These are phyloP conservation scores for Lepus timidus DNA, from an alignment of 2,113 vertebrate genomes.

Conservation along the genomic window DNA sequence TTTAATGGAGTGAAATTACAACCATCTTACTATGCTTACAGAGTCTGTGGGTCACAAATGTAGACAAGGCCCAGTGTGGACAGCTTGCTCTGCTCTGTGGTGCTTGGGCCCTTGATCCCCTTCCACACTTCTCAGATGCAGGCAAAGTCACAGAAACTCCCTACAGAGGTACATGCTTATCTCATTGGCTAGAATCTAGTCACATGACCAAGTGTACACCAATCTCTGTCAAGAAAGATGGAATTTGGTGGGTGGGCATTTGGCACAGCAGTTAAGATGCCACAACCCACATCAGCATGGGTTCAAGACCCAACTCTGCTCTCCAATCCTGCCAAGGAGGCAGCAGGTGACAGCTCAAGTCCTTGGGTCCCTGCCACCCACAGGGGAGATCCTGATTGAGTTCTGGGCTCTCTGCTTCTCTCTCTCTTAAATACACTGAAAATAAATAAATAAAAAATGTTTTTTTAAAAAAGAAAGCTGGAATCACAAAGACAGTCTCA, in stretches of 20 bases:
- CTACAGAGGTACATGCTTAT: not conserved
- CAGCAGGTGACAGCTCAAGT: too few relatives aligned
- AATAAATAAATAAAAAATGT: too few relatives aligned
- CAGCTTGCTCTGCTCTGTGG: not conserved
- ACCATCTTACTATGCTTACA: not conserved
- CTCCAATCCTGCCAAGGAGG: too few relatives aligned
- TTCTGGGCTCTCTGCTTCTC: too few relatives aligned
- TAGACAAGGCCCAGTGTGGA: not conserved
- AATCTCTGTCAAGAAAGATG: not conserved
- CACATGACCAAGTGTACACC: not conserved
- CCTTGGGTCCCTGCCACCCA: too few relatives aligned
- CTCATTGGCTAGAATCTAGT: not conserved
- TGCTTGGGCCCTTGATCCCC: not conserved
- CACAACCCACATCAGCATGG: too few relatives aligned
- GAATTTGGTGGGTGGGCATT: not conserved
- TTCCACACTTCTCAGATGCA: not conserved
- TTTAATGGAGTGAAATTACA: not conserved
- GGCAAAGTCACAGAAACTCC: conserved; percentile 28
- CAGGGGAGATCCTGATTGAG: too few relatives aligned
- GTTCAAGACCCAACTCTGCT: too few relatives aligned
- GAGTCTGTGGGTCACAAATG: not conserved
- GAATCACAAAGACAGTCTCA: not conserved
- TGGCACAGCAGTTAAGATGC: too few relatives aligned
- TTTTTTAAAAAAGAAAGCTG: too few relatives aligned
- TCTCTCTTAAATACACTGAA: too few relatives aligned